phyloP scores from a whole-genome alignment of 2,113 vertebrate species.

The Capreolus pygargus region DNA sequence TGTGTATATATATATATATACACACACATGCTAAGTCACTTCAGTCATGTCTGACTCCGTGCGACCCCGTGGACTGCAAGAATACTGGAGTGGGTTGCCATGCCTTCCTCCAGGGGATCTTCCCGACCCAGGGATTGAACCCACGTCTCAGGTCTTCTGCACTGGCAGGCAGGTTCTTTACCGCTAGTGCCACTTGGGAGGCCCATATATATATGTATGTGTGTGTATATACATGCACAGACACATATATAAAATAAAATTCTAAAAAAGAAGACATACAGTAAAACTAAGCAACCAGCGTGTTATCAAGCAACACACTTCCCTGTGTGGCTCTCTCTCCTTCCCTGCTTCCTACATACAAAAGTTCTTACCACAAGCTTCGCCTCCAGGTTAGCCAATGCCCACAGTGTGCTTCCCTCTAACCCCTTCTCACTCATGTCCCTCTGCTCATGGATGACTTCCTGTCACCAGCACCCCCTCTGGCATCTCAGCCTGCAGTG shows the following conservation, averaged over 20 bases:
- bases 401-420: not conserved
- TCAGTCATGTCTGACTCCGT: not conserved
- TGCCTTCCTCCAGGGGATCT: not conserved
- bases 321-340: not conserved
- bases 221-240: fast-evolving
- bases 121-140: not conserved
- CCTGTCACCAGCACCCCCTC: not conserved
- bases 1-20: too few relatives aligned
- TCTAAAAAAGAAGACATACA: not conserved
- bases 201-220: not conserved
- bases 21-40: not conserved
- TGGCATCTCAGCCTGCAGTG: not conserved
- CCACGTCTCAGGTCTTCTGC: not conserved
- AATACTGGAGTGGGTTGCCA: not conserved
- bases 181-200: fast-evolving
- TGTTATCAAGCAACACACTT: not conserved
- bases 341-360: not conserved
- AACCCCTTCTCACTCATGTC: not conserved
- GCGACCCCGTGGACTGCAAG: not conserved
- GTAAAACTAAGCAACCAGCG: not conserved
- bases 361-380: not conserved
- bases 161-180: not conserved
- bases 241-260: not conserved
- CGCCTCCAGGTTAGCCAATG: not conserved
- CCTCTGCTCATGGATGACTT: not conserved